phyloP scores from a whole-genome alignment of 2,888 invertebrate species.

The Spodoptera picta region DNA sequence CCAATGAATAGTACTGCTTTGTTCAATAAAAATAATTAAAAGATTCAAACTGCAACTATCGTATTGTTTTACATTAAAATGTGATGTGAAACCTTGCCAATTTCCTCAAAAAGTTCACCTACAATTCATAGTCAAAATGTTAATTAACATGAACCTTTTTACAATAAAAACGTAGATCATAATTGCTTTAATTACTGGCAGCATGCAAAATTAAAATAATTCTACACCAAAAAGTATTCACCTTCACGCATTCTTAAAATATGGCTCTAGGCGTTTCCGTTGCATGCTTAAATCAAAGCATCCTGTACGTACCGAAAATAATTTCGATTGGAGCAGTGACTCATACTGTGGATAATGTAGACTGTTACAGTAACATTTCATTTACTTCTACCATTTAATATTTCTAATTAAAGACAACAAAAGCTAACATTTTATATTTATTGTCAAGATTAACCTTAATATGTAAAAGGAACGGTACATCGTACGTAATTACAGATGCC shows the following conservation, averaged over 20 bases:
- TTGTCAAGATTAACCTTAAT: slow-evolving; percentile 24
- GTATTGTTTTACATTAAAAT: not conserved
- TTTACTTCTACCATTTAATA: too few relatives aligned
- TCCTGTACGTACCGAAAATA: slow-evolving; percentile 51
- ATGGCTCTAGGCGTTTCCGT: slow-evolving; percentile 45
- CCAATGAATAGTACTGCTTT: slow-evolving; percentile 9
- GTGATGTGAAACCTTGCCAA: not conserved
- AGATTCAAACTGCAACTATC: not conserved
- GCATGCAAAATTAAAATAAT: slow-evolving; percentile 21
- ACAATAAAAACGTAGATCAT: slow-evolving; percentile 21
- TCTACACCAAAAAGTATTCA: slow-evolving; percentile 28
- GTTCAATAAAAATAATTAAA: slow-evolving; percentile 1
- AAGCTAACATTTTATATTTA: not conserved
- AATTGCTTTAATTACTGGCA: slow-evolving; percentile 42
- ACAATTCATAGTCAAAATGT: slow-evolving; percentile 9
- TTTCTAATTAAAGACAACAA: too few relatives aligned
- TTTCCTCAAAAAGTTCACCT: not conserved
- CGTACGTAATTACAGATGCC: slow-evolving; percentile 30
- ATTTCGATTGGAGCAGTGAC: slow-evolving; percentile 38
- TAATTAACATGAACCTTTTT: slow-evolving; percentile 16
- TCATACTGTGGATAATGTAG: slow-evolving; percentile 23
- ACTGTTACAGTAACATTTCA: too few relatives aligned
- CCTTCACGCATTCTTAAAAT: slow-evolving; percentile 47
- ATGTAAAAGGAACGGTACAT: slow-evolving; percentile 18
- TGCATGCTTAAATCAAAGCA: slow-evolving; percentile 49